Base-by-base conservation (phyloP, 2,797 vertebrate species). In the Coendou prehensilis region DNA sequence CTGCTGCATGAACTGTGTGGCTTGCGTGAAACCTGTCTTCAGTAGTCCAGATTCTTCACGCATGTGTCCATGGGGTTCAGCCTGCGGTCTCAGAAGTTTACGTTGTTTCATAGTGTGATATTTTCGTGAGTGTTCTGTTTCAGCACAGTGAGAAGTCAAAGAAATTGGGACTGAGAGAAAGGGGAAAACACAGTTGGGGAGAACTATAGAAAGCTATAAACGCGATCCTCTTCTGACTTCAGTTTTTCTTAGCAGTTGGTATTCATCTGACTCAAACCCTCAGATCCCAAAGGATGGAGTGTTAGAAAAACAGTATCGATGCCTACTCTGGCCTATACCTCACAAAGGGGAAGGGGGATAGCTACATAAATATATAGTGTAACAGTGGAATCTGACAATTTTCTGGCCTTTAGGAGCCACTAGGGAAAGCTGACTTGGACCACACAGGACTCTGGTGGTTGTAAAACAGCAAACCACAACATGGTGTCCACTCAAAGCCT, bases 401-500 rank as follows among this genome's bases (percentile, higher is more conserved):
- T 85, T 71, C 61, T 41, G 47, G 81, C 17, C 92, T 96, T 93
- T 67, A 1, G 37, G 67, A 85, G 2, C 85, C 64, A 75, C 71
- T 45, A n/a, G 57, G 87, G 85, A 88, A 79, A 83, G 37, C 17
- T 7, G 5, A 13, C 61, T 59, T 86, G 56, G 94, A 96, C 93
- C 92, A 92, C 87, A 95, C 71, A 95, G 67, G 26, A 50, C 95
- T 96, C 91, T 2, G 0, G 76, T 67, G 67, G 18, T 75, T 95
- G 23, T 96, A 93, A 95, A 97, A 95, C 17, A 93, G 85, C 78
- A 97, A 94, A 96, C 96, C 97, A 89, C 92, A 97, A 92, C 81
- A 86, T 41, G 78, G 47, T 90, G 95, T 90, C 78, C 87, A 61
- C 92, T 92, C 13, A 73, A 91, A 89, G 82, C 18, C 61, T 95